Base-by-base conservation (phyloP, 2,888 invertebrate species). In the Ophion ellenae region DNA sequence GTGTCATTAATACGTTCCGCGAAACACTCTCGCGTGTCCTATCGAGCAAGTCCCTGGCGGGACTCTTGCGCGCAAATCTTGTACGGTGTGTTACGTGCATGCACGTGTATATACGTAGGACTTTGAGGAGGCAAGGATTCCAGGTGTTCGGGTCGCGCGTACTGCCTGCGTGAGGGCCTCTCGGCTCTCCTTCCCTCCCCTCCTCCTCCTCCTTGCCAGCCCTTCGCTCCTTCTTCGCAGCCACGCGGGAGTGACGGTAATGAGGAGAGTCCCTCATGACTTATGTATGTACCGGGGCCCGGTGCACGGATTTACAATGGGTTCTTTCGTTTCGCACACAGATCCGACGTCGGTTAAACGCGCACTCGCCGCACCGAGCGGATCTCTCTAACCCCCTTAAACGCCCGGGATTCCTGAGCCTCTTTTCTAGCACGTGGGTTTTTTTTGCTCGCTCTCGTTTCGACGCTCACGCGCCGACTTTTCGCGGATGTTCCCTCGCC, bases 1-100 rank as follows among this genome's bases (percentile, higher is more conserved):
- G 86, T 86, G 86, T 86, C 86, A 86, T 86, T 86, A 83, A 86
- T 86, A 86, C 83, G 86, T 86, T 86, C 86, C 61, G 81, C 86
- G 83, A 86, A 86, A 86, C 81, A 86, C 78, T 83, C 86, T 86
- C 86, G 86, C 86, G 86, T 86, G 86, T 86, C 86, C 81, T 83
- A 83, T 86, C 86, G 83, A 78, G 81, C 77, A 66, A 81, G 78
- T 69, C 77, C 77, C 84, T 32, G 63, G 14, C 45, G 63, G 20
- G 67, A 81, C 69, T 69, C 47, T 80, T 81, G 66, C 81, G 83
- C 69, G 59, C 70, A 66, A 47, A 61, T 75, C 28, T 76, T 36
- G 24, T 40, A 45, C 2, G 53, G 17, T 36, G 28, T 64, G 32
- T 77, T 47, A 47, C 47, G 14, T 75, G 45, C 20, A 28, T 64